Evolutionary conservation across 2,113 vertebrate genomes (phyloP), one percentile per base, ranked within the genome.

Genomic region (Meles meles): DNA sequence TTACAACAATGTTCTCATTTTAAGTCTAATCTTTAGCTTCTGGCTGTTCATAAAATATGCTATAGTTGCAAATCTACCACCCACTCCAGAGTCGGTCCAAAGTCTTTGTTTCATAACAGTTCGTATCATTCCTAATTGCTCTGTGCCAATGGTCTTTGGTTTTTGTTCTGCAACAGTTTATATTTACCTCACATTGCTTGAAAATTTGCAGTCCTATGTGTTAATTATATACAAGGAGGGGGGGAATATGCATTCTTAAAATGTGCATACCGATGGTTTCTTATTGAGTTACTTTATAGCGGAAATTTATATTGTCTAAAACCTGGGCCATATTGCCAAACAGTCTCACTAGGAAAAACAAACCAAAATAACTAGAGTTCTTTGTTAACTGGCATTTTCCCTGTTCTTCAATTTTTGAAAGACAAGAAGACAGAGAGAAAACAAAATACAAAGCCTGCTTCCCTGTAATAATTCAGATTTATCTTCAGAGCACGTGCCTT

Each of bases 111-210:
- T 76, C 37, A 20, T 39, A 95, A 90, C 76, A 39, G 47, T 59
- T 65, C 65, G 39, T 6, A 29, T 55, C 71, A 42, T 59, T 94
- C 14, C 76, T 93, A 93, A 88, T 21, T 77, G 44, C 76, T 85
- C 17, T 90, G 85, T 34, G 37, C 39, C 55, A 34, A 61, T 10
- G 11, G 37, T 34, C 47, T 71, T 85, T 31, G 63, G 47, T 25
- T 95, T 95, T 77, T 81, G 44, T 88, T 94, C 85, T 55, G 57
- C 17, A 81, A 37, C n/a, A 65, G 57, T 94, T 96, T 72, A 80
- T 72, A 95, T 87, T 87, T 69, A 81, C 8, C 17, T 67, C 59
- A 65, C n/a, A 67, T 20, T 88, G 81, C 81, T 79, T 69, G 77
- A 94, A 91, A 82, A 29, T 88, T 42, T 87, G 67, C 59, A 47